Conservation (phyloP, 2,888 invertebrate genomes). For the Apamea crenata region DNA sequence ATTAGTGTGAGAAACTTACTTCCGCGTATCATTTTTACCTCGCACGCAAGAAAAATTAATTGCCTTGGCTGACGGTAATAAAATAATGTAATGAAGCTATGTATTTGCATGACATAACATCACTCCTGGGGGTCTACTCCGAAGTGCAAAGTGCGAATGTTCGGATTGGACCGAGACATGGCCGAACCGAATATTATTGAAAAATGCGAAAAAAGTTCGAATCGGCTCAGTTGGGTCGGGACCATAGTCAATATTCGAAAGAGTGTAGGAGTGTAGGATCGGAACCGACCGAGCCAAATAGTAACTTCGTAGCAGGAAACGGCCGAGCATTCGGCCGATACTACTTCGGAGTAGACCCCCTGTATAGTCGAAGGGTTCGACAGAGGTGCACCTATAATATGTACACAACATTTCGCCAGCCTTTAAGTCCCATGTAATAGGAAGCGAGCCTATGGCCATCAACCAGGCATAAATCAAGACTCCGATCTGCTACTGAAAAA, state of each 20-base stretch:
- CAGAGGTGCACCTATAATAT: background rate
- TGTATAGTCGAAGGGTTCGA: background rate
- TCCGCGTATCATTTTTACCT: background rate
- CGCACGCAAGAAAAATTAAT: background rate
- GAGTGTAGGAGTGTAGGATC: too few species aligned
- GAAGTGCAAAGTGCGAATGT: too few species aligned
- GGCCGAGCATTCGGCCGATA: too few species aligned
- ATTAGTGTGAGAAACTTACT: slow-evolving; percentile 20
- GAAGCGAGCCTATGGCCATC: background rate
- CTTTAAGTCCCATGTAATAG: background rate
- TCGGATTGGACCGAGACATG: too few species aligned
- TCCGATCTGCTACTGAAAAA: background rate
- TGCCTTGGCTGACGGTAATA: background rate
- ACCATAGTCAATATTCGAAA: too few species aligned
- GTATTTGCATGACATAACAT: background rate
- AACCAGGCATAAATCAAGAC: background rate
- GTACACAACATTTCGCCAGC: background rate
- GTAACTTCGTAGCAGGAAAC: too few species aligned
- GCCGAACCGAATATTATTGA: too few species aligned
- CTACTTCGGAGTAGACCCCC: too few species aligned
- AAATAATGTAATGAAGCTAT: background rate
- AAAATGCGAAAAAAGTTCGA: too few species aligned
- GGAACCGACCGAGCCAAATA: too few species aligned
- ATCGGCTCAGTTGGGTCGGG: too few species aligned
- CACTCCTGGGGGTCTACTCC: too few species aligned